These are phyloP conservation scores for Ictalurus punctatus DNA, from an alignment of 2,113 vertebrate genomes.

Conservation along the genomic window DNA sequence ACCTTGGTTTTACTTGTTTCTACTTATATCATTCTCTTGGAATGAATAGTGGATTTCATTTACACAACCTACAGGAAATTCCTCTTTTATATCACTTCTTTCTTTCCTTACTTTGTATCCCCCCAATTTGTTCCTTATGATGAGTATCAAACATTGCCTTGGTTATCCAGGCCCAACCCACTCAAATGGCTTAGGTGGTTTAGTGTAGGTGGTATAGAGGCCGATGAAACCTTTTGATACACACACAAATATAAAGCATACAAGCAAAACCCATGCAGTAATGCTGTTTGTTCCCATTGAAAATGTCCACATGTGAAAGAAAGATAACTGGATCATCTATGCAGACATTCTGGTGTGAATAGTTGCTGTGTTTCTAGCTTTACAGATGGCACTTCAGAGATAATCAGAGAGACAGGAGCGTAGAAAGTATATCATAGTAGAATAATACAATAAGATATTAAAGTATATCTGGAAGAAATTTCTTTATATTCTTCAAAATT, in stretches of 20 bases:
- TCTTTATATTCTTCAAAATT: background rate
- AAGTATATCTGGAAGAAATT: background rate
- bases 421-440: background rate
- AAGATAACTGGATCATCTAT: slow-evolving; percentile 26
- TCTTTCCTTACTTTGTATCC: background rate
- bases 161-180: slow-evolving; percentile 2
- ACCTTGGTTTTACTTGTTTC: slow-evolving; percentile 7
- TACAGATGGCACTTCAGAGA: background rate
- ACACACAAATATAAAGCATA: background rate
- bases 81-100: background rate
- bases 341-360: slow-evolving; percentile 13
- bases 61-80: slow-evolving; percentile 21
- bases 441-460: background rate
- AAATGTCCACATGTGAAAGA: slow-evolving; percentile 22
- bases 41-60: background rate
- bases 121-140: background rate
- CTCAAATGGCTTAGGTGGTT: slow-evolving; percentile 3
- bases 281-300: background rate
- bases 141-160: background rate
- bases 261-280: slow-evolving; percentile 10
- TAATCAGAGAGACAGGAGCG: slow-evolving; percentile 24
- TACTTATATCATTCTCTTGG: background rate
- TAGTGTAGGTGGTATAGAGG: background rate
- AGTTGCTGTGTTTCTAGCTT: slow-evolving; percentile 2
- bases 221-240: background rate